Conservation (phyloP, 2,797 vertebrate genomes). For the Tachyglossus aculeatus region DNA sequence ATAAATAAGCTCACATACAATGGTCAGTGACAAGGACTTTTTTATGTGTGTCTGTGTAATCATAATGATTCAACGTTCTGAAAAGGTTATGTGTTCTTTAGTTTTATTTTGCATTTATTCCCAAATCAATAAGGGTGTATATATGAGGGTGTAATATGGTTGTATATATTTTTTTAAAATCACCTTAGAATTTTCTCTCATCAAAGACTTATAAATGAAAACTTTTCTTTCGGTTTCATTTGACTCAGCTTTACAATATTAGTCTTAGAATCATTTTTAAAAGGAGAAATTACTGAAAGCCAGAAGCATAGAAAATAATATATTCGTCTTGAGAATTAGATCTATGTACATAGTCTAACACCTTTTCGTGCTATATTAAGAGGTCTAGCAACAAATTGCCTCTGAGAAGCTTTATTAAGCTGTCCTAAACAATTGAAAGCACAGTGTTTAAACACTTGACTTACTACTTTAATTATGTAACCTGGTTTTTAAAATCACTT, state of each 20-base stretch:
- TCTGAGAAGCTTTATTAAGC: slow-evolving; percentile 3
- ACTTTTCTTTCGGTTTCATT: slow-evolving; percentile 29
- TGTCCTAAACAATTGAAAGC: slow-evolving; percentile 1
- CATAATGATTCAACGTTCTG: too few species aligned
- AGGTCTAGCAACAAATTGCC: background rate
- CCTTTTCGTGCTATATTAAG: slow-evolving; percentile 1
- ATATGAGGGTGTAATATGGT: too few species aligned
- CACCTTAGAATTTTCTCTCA: slow-evolving; percentile 21
- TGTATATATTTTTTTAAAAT: too few species aligned
- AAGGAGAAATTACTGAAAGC: slow-evolving; percentile 9
- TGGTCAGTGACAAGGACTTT: too few species aligned
- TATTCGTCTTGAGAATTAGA: background rate
- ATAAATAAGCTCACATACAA: too few species aligned
- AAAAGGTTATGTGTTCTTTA: too few species aligned
- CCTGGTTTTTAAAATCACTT: background rate
- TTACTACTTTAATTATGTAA: background rate
- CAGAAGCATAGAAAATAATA: slow-evolving; percentile 22
- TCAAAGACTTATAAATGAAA: slow-evolving; percentile 15
- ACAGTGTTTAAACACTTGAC: background rate
- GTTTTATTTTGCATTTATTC: too few species aligned
- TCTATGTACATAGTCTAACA: background rate
- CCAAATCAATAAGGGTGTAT: too few species aligned
- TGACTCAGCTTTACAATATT: slow-evolving; percentile 30
- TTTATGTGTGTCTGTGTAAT: too few species aligned
- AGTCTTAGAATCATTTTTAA: slow-evolving; percentile 21